Percentiles rank a stretch among this genome's conserved stretches.
Evolutionary conservation across 92 coral and sea anemone species (phyloP).

Genomic region (Zoanthus solanderi): DNA sequence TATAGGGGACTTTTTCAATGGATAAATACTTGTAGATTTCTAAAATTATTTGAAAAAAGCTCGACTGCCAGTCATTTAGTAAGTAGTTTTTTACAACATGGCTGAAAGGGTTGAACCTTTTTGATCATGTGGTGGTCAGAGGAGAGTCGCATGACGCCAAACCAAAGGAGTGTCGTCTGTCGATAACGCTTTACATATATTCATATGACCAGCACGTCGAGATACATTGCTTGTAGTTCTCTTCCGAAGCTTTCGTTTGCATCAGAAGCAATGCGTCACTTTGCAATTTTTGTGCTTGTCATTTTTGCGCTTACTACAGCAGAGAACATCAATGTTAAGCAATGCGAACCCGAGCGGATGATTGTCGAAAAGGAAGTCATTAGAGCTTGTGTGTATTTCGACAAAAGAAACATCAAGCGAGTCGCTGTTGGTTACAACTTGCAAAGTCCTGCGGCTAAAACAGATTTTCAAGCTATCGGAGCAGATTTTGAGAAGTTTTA

Average conservation of each 20-base stretch:
- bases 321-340: not conserved
- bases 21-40: no score
- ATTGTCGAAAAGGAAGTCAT: constrained; percentile 18
- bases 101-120: no score
- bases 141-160: not conserved
- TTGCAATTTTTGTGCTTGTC: not conserved
- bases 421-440: constrained; percentile 52
- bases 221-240: not conserved
- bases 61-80: no score
- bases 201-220: not conserved
- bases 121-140: no score
- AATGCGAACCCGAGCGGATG: constrained; percentile 40
- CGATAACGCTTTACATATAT: not conserved
- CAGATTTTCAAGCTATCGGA: constrained; percentile 32
- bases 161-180: no score
- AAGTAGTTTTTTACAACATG: no score
- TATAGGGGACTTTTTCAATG: no score
- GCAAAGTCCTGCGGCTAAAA: not conserved
- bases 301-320: not conserved
- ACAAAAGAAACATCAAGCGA: constrained; percentile 32
- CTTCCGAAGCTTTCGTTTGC: not conserved
- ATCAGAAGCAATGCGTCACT: not conserved
- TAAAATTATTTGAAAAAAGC: no score
- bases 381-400: constrained; percentile 54
- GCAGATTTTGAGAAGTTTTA: constrained; percentile 51